Percentiles rank a stretch among this genome's conserved stretches.
Conservation (phyloP, 2,113 vertebrate genomes). For the Eudorcas thomsonii region DNA sequence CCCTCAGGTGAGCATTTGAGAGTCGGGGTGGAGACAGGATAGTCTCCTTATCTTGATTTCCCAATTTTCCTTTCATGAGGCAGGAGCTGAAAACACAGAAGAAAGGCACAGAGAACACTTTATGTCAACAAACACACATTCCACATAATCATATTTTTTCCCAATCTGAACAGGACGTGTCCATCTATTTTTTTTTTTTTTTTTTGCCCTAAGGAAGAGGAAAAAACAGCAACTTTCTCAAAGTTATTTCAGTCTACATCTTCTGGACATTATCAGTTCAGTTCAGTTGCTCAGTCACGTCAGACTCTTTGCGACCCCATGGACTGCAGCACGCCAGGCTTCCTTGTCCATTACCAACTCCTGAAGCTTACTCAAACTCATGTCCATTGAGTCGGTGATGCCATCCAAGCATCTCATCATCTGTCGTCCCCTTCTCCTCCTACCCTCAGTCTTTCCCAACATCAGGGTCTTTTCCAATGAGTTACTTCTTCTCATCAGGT, state of each 20-base stretch:
- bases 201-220: not conserved
- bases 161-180: not conserved
- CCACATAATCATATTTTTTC: not conserved
- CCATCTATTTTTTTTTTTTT: not conserved
- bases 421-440: not conserved
- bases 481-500: not conserved
- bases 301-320: not conserved
- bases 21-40: not conserved
- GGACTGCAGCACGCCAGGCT: not conserved
- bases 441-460: not conserved
- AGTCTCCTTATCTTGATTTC: not conserved
- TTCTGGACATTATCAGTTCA: not conserved
- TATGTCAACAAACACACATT: not conserved
- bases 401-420: not conserved
- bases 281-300: not conserved
- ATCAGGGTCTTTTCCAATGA: not conserved
- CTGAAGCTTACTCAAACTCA: not conserved
- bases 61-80: not conserved
- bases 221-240: not conserved
- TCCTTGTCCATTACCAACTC: not conserved
- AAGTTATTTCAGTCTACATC: not conserved
- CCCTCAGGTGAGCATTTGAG: not conserved
- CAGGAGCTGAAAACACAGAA: not conserved
- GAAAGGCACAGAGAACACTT: not conserved
- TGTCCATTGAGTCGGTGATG: not conserved